Base-by-base conservation (phyloP, 2,888 invertebrate species). In the Brachypalpus laphriformis region DNA sequence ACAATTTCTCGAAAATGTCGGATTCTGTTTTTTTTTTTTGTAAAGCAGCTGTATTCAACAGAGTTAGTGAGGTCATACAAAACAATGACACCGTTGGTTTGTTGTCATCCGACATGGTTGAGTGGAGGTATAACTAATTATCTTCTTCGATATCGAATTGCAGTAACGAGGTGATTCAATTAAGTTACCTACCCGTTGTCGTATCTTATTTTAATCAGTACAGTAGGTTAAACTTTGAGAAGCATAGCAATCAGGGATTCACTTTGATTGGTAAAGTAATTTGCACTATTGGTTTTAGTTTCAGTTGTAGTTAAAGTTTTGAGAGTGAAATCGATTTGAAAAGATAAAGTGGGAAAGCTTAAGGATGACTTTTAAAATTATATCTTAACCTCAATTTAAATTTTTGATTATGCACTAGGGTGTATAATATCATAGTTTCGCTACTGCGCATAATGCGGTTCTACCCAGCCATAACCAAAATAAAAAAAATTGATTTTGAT, bases 21-120 rank as follows among this genome's bases (percentile, higher is more conserved):
- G n/a, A n/a, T n/a, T n/a, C n/a, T n/a, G n/a, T n/a, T n/a, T n/a
- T n/a, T n/a, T n/a, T 25, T 25, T 25, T 25, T 25, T 2, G 3
- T 25, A 25, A 25, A 25, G 25, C 25, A 25, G n/a, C n/a, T n/a
- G n/a, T n/a, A n/a, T n/a, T n/a, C n/a, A n/a, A n/a, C n/a, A 11
- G 59, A 5, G n/a, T 37, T 20, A 1, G 34, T 5, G 9, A 61
- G 28, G 16, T 11, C 4, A 31, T 5, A 28, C 25, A 28, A 45
- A 45, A 42, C 54, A 42, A 40, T 40, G 28, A 40, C 51, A 56
- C 6, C 68, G 11, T 40, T 54, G 54, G 54, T 54, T 40, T 40
- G 28, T 28, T 54, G 66, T 51, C 66, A 66, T 25, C 51, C 37
- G 11, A 37, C n/a, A 51, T 61, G 59, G 42, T 51, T 66, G 22